These are phyloP conservation scores for Drosophila mercatorum DNA, from an alignment of 2,888 invertebrate genomes.

Conservation along the genomic window DNA sequence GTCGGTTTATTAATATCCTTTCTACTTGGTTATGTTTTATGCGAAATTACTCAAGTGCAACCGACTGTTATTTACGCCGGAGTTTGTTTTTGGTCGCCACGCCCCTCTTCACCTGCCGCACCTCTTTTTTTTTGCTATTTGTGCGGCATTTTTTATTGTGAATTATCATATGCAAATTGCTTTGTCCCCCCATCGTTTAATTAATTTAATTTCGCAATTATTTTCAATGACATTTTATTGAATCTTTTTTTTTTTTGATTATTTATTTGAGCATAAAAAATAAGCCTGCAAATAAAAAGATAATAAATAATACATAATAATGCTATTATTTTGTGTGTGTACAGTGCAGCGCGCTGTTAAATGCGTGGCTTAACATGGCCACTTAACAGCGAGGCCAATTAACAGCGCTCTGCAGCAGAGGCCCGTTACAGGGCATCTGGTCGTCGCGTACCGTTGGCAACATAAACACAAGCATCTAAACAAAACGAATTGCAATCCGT, in stretches of 20 bases:
- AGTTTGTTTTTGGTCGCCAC: conserved; percentile 41
- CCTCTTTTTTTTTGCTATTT: neutral
- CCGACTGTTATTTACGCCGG: conserved; percentile 71
- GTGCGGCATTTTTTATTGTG: conserved; percentile 41
- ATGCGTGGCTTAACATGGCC: conserved; percentile 23
- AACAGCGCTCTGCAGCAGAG: conserved; percentile 29
- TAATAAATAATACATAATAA: conserved; percentile 10
- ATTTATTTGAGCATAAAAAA: conserved; percentile 57
- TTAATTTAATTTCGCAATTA: conserved; percentile 62
- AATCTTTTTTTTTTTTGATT: conserved; percentile 23
- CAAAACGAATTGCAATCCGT: conserved; percentile 32
- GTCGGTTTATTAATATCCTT: conserved; percentile 82
- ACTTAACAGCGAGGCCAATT: conserved; percentile 40
- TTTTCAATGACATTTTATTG: conserved; percentile 64
- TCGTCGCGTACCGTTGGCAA: neutral
- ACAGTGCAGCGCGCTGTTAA: conserved; percentile 16
- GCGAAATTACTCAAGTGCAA: conserved; percentile 80
- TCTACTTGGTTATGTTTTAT: conserved; percentile 78
- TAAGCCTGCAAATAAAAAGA: conserved; percentile 16
- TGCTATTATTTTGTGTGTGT: neutral
- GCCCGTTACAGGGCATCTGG: neutral
- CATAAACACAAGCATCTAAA: conserved; percentile 38
- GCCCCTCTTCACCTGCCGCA: neutral
- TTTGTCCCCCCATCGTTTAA: conserved; percentile 25
- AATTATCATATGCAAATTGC: conserved; percentile 65